A percentile compares a stretch with the other conserved stretches of the same genome.
These are phyloP conservation scores for Trichogramma evanescens DNA, from an alignment of 2,888 invertebrate genomes.

Conservation along the genomic window DNA sequence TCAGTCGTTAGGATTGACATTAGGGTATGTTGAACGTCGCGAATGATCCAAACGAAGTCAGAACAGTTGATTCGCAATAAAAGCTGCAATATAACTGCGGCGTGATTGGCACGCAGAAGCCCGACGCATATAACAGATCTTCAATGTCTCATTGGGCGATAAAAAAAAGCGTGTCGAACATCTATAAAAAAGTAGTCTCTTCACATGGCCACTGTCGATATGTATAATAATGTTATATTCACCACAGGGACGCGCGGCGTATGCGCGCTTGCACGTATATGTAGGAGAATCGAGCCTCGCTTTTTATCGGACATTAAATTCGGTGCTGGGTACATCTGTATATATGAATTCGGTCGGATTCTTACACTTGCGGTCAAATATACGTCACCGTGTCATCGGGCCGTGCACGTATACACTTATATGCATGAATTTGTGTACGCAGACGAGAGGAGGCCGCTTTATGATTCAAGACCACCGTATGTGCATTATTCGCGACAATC, in stretches of 20 bases:
- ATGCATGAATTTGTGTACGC: too few species aligned
- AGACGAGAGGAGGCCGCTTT: conserved; percentile 26
- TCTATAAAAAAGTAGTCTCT: conserved; percentile 2
- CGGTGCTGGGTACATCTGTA: background rate
- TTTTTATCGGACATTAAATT: conserved; percentile 24
- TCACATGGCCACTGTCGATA: too few species aligned
- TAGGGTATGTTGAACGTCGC: too few species aligned
- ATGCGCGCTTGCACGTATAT: background rate
- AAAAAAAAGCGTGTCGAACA: conserved; percentile 12
- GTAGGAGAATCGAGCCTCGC: background rate
- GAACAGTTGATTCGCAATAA: too few species aligned
- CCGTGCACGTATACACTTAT: background rate
- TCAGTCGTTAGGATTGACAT: too few species aligned
- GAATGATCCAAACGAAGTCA: too few species aligned
- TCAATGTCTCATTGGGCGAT: background rate
- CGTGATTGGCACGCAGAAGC: too few species aligned
- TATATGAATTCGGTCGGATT: too few species aligned
- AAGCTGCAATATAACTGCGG: too few species aligned
- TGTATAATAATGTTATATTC: too few species aligned
- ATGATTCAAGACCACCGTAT: conserved; percentile 44
- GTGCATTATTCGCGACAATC: conserved; percentile 43
- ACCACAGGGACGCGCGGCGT: too few species aligned
- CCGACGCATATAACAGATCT: too few species aligned
- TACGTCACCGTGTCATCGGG: conserved; percentile 23
- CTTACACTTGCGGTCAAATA: background rate